Base-by-base conservation (phyloP, 2,113 vertebrate species). In the Gulo gulo region DNA sequence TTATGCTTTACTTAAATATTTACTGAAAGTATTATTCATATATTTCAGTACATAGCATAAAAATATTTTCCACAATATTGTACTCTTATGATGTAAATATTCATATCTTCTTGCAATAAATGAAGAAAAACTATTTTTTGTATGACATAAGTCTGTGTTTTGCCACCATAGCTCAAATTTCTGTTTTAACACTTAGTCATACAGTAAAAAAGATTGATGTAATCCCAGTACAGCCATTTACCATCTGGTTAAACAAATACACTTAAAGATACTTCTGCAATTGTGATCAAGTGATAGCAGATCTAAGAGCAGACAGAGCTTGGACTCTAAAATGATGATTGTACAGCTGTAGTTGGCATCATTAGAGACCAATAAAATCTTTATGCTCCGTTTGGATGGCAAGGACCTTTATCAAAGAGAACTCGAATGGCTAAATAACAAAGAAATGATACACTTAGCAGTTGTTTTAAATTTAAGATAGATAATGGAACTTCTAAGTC, bases 191-290 rank as follows among this genome's bases (percentile, higher is more conserved):
- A 98, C 88, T 98, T 97, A 96, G 97, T 97, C 97, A 98, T 98
- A 98, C 36, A 94, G 93, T 98, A 98, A 98, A 98, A 97, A 97
- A 98, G 98, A 99, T 95, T 29, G 73, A 98, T 98, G 80, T 90
- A 98, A 92, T 98, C 98, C 96, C 98, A 95, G 29, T 74, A 94
- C 1, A 82, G 88, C 82, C 94, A 98, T 99, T 97, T 97, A 96
- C 98, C 98, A 98, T 98, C 98, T 99, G 99, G 84, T 98, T 98
- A 98, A 98, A 97, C 96, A 98, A 99, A 98, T 97, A 98, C 83
- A 98, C 97, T 98, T 98, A 98, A 98, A 98, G 96, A 97, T 97
- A 95, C 82, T 98, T 98, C 95, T 89, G 93, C 92, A 97, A 91
- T 96, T 98, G 95, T 98, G 97, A 98, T 98, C 96, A 98, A 98